These are phyloP conservation scores for Acanthaster planci DNA, from an alignment of 35 echinoderm and acorn worm genomes.

Conservation along the genomic window DNA sequence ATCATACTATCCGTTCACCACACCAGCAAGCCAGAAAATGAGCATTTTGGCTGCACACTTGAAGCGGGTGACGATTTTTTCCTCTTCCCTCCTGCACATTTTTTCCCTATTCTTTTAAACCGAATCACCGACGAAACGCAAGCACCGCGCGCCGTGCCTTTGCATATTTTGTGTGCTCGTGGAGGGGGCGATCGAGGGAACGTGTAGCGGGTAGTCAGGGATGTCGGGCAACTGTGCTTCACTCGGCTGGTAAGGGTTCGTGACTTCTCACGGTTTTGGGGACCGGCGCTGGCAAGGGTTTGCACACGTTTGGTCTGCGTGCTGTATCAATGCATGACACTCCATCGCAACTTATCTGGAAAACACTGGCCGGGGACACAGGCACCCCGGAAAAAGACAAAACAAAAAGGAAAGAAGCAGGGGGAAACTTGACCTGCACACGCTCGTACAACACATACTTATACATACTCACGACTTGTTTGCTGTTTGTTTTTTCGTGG, in stretches of 20 bases:
- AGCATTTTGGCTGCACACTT: constrained; percentile 63
- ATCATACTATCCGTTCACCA: not conserved
- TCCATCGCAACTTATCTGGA: constrained; percentile 38
- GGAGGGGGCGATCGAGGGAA: constrained; percentile 3
- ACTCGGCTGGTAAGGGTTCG: constrained; percentile 44
- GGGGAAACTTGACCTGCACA: constrained; percentile 17
- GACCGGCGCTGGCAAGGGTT: constrained; percentile 42
- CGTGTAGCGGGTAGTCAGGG: constrained; percentile 14
- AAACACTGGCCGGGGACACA: constrained; percentile 17
- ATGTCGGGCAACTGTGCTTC: constrained; percentile 34
- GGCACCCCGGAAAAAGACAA: not conserved
- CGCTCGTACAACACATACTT: constrained; percentile 53
- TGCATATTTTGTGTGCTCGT: constrained; percentile 28
- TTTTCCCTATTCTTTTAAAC: constrained; percentile 24
- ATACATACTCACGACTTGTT: constrained; percentile 41
- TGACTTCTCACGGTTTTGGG: constrained; percentile 60
- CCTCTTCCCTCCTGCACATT: not conserved
- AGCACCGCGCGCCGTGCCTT: constrained; percentile 33
- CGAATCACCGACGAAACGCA: constrained; percentile 27
- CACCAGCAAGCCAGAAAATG: constrained; percentile 45
- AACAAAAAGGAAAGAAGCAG: constrained; percentile 1
- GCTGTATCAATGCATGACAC: constrained; percentile 68
- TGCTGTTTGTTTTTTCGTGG: constrained; percentile 33
- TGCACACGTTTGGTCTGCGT: constrained; percentile 75
- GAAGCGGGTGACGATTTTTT: constrained; percentile 51